These are phyloP conservation scores for Decapterus maruadsi DNA, from an alignment of 2,797 vertebrate species.

Conservation along the genomic window DNA sequence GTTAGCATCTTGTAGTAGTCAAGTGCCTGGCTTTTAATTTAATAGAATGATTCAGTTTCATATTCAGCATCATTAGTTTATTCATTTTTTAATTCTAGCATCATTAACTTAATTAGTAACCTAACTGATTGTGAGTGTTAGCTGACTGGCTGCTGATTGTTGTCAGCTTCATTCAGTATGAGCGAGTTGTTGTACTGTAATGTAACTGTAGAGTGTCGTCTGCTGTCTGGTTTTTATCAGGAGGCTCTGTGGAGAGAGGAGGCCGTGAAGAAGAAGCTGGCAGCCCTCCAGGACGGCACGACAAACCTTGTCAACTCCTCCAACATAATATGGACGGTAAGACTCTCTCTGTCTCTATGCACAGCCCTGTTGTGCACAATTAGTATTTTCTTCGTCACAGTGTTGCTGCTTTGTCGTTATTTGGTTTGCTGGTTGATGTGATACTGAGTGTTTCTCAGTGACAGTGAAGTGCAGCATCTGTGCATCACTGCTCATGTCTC, in stretches of 20 bases:
- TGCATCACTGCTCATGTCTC: constrained; percentile 29
- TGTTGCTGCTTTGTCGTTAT: constrained; percentile 1
- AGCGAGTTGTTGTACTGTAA: neutral
- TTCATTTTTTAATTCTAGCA: neutral
- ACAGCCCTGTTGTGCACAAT: no score
- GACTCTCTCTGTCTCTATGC: constrained; percentile 15
- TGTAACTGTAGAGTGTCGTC: neutral
- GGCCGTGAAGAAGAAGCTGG: constrained; percentile 82
- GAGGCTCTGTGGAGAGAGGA: constrained; percentile 87
- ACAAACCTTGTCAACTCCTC: constrained; percentile 79
- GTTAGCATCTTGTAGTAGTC: neutral
- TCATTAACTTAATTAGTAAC: neutral
- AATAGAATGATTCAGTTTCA: neutral
- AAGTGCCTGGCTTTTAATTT: neutral
- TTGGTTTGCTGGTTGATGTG: neutral
- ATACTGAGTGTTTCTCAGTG: constrained; percentile 17
- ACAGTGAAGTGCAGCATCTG: neutral
- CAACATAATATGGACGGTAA: constrained; percentile 82
- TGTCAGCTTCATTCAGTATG: neutral
- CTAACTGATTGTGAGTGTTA: neutral
- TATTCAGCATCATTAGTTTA: neutral
- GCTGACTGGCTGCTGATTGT: neutral
- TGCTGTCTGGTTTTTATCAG: constrained; percentile 62
- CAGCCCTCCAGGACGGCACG: constrained; percentile 75
- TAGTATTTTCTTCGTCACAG: neutral